phyloP scores from a whole-genome alignment of 2,888 invertebrate species.

The Thera obeliscata region DNA sequence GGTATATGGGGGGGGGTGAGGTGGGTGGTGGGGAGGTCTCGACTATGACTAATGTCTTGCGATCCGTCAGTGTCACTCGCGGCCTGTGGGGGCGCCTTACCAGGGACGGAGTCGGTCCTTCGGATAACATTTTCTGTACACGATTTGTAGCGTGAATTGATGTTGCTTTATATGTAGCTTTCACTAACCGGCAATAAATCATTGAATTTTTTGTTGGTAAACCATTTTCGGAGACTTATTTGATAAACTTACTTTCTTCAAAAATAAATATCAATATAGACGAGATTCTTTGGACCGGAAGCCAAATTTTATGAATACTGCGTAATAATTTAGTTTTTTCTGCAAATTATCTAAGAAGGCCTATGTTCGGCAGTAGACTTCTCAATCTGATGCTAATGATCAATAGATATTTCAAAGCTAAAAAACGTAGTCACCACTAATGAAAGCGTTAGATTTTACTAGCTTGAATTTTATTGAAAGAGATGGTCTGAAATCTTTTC shows the following conservation, averaged over 20 bases:
- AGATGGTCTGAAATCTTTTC: too few species aligned
- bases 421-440: too few species aligned
- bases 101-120: slow-evolving; percentile 79
- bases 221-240: slow-evolving; percentile 5
- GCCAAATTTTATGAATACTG: too few species aligned
- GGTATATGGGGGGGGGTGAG: slow-evolving; percentile 76
- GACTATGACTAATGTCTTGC: slow-evolving; percentile 88
- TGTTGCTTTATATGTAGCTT: slow-evolving; percentile 36
- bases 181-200: slow-evolving; percentile 28
- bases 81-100: slow-evolving; percentile 73
- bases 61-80: slow-evolving; percentile 88
- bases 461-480: too few species aligned
- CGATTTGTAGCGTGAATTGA: slow-evolving; percentile 40
- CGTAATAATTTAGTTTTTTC: too few species aligned
- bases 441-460: too few species aligned
- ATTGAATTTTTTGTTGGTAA: slow-evolving; percentile 22
- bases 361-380: too few species aligned
- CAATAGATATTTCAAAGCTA: too few species aligned
- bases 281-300: too few species aligned
- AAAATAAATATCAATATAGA: not conserved
- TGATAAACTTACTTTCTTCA: not conserved
- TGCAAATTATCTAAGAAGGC: too few species aligned
- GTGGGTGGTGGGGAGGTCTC: slow-evolving; percentile 78
- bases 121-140: slow-evolving; percentile 79
- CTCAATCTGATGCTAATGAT: too few species aligned